phyloP scores from a whole-genome alignment of 2,888 invertebrate species.

The Anoplius nigerrimus region DNA sequence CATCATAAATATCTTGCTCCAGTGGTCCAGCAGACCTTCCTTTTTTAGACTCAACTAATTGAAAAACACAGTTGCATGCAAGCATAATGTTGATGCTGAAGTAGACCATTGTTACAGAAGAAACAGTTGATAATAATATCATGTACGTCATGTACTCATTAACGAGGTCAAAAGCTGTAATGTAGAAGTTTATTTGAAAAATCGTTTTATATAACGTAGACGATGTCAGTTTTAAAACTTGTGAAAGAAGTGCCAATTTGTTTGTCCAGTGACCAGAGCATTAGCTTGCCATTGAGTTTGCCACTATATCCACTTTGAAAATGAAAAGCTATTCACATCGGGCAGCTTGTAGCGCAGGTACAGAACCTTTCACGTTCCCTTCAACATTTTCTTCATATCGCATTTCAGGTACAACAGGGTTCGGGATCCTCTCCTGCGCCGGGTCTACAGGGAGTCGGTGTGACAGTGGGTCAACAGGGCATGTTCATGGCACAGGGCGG shows the following conservation, averaged over 20 bases:
- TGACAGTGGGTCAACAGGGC: constrained; percentile 66
- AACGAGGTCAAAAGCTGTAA: no score
- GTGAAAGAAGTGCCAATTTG: background rate
- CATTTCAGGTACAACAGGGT: constrained; percentile 70
- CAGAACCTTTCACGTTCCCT: no score
- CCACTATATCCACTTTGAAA: background rate
- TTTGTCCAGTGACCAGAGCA: background rate
- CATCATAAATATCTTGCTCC: constrained; percentile 47
- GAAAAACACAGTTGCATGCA: constrained; percentile 75
- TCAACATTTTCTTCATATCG: constrained; percentile 9
- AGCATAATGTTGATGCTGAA: constrained; percentile 65
- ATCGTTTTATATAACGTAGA: no score
- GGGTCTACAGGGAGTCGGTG: constrained; percentile 68
- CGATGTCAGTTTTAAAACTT: no score
- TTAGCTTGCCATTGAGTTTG: background rate
- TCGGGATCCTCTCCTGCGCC: constrained; percentile 63
- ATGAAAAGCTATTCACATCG: no score
- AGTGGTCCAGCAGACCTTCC: background rate
- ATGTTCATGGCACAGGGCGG: constrained; percentile 70
- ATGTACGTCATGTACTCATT: no score
- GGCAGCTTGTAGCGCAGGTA: background rate
- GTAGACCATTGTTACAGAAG: no score
- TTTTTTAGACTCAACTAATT: constrained; percentile 26
- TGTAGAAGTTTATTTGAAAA: no score
- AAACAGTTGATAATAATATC: no score